Evolutionary conservation across 2,888 invertebrate species (phyloP).

Genomic region (Prionchulus punctatus): DNA sequence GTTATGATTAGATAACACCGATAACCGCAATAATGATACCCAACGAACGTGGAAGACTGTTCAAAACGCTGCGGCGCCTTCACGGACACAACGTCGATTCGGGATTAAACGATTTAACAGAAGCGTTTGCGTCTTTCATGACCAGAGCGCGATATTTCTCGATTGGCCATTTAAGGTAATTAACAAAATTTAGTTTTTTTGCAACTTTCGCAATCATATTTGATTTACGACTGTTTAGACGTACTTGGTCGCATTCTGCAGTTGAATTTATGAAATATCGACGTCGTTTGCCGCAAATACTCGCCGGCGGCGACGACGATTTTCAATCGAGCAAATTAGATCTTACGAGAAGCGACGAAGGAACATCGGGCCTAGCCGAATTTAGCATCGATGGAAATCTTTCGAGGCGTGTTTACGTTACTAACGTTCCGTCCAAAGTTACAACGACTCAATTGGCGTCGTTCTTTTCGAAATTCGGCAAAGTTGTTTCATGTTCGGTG

Average conservation of each 20-base stretch:
- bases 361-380: neutral
- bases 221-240: no score
- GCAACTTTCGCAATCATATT: no score
- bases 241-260: constrained; percentile 32
- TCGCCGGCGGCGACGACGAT: constrained; percentile 15
- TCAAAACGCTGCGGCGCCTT: constrained; percentile 28
- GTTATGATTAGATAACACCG: no score
- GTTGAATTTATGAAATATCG: constrained; percentile 32
- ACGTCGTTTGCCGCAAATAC: constrained; percentile 27
- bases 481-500: constrained; percentile 22
- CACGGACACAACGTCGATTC: constrained; percentile 20
- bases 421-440: constrained; percentile 25
- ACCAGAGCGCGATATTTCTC: constrained; percentile 30
- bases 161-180: constrained; percentile 26
- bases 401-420: constrained; percentile 17
- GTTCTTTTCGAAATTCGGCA: constrained; percentile 30
- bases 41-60: no score
- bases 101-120: constrained; percentile 30
- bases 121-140: constrained; percentile 29
- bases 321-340: no score
- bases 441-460: constrained; percentile 27
- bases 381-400: neutral
- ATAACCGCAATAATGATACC: no score
- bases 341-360: no score
- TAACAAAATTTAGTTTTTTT: no score